Evolutionary conservation across 1,140 invertebrate genomes (phyloP).

Genomic region (Physella acuta): DNA sequence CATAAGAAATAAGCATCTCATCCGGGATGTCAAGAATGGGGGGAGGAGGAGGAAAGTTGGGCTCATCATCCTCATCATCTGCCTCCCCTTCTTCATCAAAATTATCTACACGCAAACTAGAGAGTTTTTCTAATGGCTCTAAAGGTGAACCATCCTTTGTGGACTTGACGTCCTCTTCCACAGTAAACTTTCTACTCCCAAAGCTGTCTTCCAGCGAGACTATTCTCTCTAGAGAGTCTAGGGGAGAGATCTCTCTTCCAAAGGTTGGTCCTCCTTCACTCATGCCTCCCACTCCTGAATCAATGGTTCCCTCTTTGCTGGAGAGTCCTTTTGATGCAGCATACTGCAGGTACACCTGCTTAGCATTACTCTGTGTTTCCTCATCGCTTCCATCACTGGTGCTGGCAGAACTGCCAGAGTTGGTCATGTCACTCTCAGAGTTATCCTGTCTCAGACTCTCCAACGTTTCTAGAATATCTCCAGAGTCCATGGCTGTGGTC

Average conservation of each 20-base stretch:
- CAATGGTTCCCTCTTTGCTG: slow-evolving; percentile 40
- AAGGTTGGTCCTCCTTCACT: slow-evolving; percentile 23
- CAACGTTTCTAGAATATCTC: slow-evolving; percentile 38
- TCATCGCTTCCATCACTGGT: slow-evolving; percentile 26
- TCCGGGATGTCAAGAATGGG: slow-evolving; percentile 23
- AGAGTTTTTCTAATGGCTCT: slow-evolving; percentile 30
- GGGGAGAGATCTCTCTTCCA: slow-evolving; percentile 35
- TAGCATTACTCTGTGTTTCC: slow-evolving; percentile 29
- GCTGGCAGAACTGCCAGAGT: slow-evolving; percentile 28
- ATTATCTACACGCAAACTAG: slow-evolving; percentile 19
- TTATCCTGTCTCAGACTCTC: slow-evolving; percentile 31
- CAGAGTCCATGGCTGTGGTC: slow-evolving; percentile 29
- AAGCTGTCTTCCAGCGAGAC: slow-evolving; percentile 27
- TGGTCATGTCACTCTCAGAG: slow-evolving; percentile 36
- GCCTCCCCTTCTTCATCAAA: slow-evolving; percentile 26
- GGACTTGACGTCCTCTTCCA: background rate
- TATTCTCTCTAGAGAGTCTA: slow-evolving; percentile 34
- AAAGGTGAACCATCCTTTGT: slow-evolving; percentile 35
- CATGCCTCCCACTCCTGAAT: slow-evolving; percentile 43
- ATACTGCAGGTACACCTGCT: slow-evolving; percentile 35
- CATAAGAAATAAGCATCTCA: slow-evolving; percentile 31
- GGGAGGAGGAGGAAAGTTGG: slow-evolving; percentile 33
- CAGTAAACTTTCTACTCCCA: slow-evolving; percentile 1
- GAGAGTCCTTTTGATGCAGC: slow-evolving; percentile 33
- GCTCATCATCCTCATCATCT: slow-evolving; percentile 32